A percentile compares a stretch with the other conserved stretches of the same genome.
Conservation (phyloP, 1,140 invertebrate species). For the Drosophila mayri region DNA sequence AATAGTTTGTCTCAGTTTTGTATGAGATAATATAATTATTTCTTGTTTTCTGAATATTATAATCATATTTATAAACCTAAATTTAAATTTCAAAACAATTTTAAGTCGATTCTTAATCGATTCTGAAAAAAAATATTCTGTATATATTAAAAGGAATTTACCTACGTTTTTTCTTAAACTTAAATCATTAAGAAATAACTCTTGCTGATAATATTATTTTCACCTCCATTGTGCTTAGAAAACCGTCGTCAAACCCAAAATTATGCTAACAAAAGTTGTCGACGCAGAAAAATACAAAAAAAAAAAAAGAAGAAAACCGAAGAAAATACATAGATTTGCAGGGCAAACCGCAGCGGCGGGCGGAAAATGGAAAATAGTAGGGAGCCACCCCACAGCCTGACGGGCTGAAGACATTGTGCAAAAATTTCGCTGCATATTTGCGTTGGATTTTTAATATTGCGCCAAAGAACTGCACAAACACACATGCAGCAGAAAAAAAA, state of each 20-base stretch:
- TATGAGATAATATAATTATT: too few relatives aligned
- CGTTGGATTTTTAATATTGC: slow-evolving; percentile 81
- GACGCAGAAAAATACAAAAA: slow-evolving; percentile 41
- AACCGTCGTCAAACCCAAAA: slow-evolving; percentile 53
- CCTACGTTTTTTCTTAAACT: too few relatives aligned
- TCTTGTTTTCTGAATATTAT: too few relatives aligned
- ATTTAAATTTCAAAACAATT: too few relatives aligned
- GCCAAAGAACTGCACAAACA: slow-evolving; percentile 52
- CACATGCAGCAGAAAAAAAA: not conserved
- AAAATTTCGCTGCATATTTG: slow-evolving; percentile 75
- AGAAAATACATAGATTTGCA: slow-evolving; percentile 7
- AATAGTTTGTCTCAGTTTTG: too few relatives aligned
- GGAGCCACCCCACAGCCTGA: not conserved
- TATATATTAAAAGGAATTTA: too few relatives aligned
- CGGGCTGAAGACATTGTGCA: slow-evolving; percentile 53
- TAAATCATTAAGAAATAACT: too few relatives aligned
- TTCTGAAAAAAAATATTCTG: too few relatives aligned
- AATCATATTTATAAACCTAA: too few relatives aligned
- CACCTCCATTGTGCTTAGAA: slow-evolving; percentile 10
- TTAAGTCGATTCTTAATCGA: too few relatives aligned
- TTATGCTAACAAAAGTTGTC: slow-evolving; percentile 79
- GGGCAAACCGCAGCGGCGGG: slow-evolving; percentile 34
- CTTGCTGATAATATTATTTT: not conserved
- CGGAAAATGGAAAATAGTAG: slow-evolving; percentile 17
- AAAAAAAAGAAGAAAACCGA: not conserved